Evolutionary conservation across 1,140 invertebrate genomes (phyloP).

Genomic region (Drosophila setifemur): DNA sequence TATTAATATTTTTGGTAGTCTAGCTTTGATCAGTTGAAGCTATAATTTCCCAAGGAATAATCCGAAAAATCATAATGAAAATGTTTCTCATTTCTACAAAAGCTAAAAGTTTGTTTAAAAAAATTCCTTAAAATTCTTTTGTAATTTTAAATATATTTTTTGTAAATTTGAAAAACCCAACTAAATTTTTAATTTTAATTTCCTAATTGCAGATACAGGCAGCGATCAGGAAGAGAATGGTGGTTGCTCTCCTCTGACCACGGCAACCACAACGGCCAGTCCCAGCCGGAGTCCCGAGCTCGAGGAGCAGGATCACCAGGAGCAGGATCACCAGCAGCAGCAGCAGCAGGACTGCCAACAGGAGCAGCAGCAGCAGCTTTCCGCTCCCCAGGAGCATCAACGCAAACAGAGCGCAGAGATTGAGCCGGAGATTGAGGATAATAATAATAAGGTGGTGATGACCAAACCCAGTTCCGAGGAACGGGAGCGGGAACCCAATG

Average conservation of each 20-base stretch:
- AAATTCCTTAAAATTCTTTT: neutral
- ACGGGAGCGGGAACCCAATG: conserved; percentile 12
- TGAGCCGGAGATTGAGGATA: conserved; percentile 84
- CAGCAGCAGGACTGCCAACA: conserved; percentile 59
- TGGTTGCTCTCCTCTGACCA: conserved; percentile 67
- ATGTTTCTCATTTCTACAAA: too few relatives aligned
- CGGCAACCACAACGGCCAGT: conserved; percentile 64
- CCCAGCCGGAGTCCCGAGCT: conserved; percentile 59
- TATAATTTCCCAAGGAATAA: too few relatives aligned
- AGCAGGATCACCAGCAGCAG: conserved; percentile 82
- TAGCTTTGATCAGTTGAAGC: too few relatives aligned
- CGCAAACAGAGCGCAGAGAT: conserved; percentile 45
- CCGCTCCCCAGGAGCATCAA: conserved; percentile 79
- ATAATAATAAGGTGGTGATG: conserved; percentile 59
- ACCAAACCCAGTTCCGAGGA: conserved; percentile 41
- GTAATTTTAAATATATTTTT: neutral
- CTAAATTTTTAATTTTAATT: neutral
- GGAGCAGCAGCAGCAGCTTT: conserved; percentile 62
- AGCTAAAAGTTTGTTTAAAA: too few relatives aligned
- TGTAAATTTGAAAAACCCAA: neutral
- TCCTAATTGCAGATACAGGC: conserved; percentile 47
- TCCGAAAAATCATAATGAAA: too few relatives aligned
- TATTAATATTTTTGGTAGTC: too few relatives aligned
- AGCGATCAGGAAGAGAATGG: conserved; percentile 81
- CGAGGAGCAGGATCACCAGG: conserved; percentile 14